Percentiles rank a stretch among this genome's conserved stretches.
Conservation (phyloP, 2,888 invertebrate species). For the Oeneis ivallda region DNA sequence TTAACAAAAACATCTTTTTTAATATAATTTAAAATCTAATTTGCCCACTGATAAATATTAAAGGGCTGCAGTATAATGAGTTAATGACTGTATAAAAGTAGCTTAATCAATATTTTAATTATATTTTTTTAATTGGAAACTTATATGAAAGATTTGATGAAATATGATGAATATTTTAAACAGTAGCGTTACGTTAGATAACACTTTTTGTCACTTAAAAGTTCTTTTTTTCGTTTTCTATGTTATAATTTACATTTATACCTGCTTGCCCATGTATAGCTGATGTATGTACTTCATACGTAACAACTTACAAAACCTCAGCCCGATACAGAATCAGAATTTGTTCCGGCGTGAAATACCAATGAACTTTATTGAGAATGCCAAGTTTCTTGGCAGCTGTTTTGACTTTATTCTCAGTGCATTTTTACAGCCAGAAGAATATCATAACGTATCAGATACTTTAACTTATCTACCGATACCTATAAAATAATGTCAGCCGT, state of each 20-base stretch:
- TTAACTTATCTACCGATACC: conserved; percentile 17
- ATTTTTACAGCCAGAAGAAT: conserved; percentile 16
- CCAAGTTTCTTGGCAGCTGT: conserved; percentile 24
- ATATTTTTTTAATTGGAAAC: too few relatives aligned
- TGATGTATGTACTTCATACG: not conserved
- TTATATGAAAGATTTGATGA: too few relatives aligned
- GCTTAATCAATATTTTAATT: too few relatives aligned
- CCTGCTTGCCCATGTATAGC: not conserved
- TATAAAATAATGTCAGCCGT: conserved; percentile 10
- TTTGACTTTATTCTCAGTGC: conserved; percentile 24
- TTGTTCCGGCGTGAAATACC: conserved; percentile 20
- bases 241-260: not conserved
- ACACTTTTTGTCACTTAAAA: conserved; percentile 2
- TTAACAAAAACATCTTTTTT: too few relatives aligned
- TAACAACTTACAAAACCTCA: conserved; percentile 16
- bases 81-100: too few relatives aligned
- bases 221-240: not conserved
- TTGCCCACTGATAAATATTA: too few relatives aligned
- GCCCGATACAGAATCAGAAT: conserved; percentile 14
- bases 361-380: conserved; percentile 18
- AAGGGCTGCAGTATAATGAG: too few relatives aligned
- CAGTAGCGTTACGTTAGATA: not conserved
- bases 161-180: too few relatives aligned
- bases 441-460: conserved; percentile 16
- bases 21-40: too few relatives aligned